These are phyloP conservation scores for Characodon lateralis DNA, from an alignment of 2,797 vertebrate species.

Conservation along the genomic window DNA sequence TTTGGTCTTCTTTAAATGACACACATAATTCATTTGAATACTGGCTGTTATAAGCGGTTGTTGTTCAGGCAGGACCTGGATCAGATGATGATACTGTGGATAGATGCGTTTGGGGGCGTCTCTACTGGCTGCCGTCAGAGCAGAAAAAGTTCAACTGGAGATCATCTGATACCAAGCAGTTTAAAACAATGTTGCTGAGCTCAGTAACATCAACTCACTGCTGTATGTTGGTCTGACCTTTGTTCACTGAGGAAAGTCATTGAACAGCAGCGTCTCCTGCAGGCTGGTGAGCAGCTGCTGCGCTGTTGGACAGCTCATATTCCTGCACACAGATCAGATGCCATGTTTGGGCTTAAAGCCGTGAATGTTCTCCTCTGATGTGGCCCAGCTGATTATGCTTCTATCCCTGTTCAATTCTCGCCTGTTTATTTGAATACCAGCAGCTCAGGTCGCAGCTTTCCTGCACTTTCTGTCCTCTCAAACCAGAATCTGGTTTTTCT, in stretches of 20 bases:
- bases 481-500: neutral
- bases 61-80: too few species aligned
- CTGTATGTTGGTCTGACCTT: constrained; percentile 47
- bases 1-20: too few species aligned
- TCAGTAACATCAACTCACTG: constrained; percentile 22
- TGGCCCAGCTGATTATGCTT: constrained; percentile 39
- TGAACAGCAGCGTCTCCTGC: constrained; percentile 40
- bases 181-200: neutral
- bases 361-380: constrained; percentile 22
- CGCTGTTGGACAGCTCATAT: constrained; percentile 27
- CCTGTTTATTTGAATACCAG: neutral
- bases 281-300: constrained; percentile 51
- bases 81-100: neutral
- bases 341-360: constrained; percentile 19
- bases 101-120: neutral
- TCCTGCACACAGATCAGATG: constrained; percentile 24
- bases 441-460: constrained; percentile 19
- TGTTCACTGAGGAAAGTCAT: constrained; percentile 41
- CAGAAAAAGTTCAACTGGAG: constrained; percentile 1
- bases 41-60: too few species aligned
- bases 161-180: constrained; percentile 10
- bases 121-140: neutral
- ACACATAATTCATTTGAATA: too few species aligned
- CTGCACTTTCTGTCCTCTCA: constrained; percentile 9
- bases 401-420: constrained; percentile 43